A percentile compares a stretch with the other conserved stretches of the same genome.
phyloP scores from a whole-genome alignment of 2,113 vertebrate species.

The Perognathus longimembris region DNA sequence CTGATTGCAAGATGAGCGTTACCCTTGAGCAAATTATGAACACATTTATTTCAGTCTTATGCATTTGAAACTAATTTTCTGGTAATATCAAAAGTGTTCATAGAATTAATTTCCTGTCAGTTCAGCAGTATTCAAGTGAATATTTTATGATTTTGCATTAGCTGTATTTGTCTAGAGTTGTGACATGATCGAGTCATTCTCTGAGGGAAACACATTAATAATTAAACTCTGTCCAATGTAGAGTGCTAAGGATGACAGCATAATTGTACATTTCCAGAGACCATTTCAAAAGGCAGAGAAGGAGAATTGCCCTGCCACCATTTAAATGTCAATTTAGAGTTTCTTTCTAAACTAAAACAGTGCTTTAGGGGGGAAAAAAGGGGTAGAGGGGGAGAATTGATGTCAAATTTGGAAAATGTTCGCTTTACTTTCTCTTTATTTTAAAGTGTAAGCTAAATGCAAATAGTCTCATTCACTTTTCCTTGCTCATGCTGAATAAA shows the following conservation, averaged over 20 bases:
- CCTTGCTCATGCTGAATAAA: conserved; percentile 76
- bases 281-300: conserved; percentile 86
- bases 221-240: conserved; percentile 95
- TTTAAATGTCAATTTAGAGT: conserved; percentile 90
- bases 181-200: conserved; percentile 95
- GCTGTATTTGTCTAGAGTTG: conserved; percentile 97
- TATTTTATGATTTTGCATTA: conserved; percentile 98
- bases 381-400: not conserved
- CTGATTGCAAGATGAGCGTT: conserved; percentile 90
- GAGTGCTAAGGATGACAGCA: conserved; percentile 93
- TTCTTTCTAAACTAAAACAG: conserved; percentile 86
- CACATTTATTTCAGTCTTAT: conserved; percentile 92
- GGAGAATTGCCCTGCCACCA: conserved; percentile 88
- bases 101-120: conserved; percentile 94
- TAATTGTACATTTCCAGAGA: conserved; percentile 92
- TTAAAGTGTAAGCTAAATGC: conserved; percentile 81
- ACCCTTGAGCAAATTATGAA: conserved; percentile 93
- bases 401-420: conserved; percentile 81
- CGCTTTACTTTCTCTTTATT: conserved; percentile 73
- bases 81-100: conserved; percentile 92
- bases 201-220: conserved; percentile 97
- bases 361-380: conserved; percentile 47
- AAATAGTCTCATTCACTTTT: conserved; percentile 72
- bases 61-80: conserved; percentile 94
- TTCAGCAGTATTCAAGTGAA: conserved; percentile 94